Base-by-base conservation (phyloP, 2,797 vertebrate species). In the Carduelis carduelis region DNA sequence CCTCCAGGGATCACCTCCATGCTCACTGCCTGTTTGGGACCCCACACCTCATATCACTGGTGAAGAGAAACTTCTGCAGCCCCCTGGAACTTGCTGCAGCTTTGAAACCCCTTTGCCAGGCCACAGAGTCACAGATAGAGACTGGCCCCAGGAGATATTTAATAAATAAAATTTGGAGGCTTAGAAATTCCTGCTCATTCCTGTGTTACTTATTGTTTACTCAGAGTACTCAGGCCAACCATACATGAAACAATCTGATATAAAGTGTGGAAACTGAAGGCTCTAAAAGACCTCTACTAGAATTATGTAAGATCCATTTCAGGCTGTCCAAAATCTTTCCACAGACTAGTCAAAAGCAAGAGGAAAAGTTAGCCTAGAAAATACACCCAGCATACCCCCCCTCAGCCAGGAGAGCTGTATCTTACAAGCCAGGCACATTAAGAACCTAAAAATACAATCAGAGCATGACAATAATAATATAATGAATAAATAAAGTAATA, bases 91-190 rank as follows among this genome's bases (percentile, higher is more conserved):
- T 15, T 83, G 10, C 32, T 76, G 65, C 55, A 87, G 27, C 52
- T 92, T 82, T 71, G 47, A 68, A 86, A 77, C 11, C 14, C 65
- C 27, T 87, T 75, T 86, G 53, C 24, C 59, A 86, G 44, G 65
- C 23, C 85, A 87, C 1, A 3, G 57, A 68, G 35, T 32, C 55
- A 53, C 24, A 56, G 72, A 17, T 7, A 46, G 68, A 77, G 32
- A 15, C 49, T 83, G 34, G 9, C 85, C 52, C 65, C 70, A 91
- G 35, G 43, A 92, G 35, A 14, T 75, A 17, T 80, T 87, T 77
- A 92, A 90, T 75, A 71, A 72, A 91, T 77, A 59, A 86, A 93
- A 80, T 84, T 46, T 3, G 23, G 34, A 79, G 41, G 46, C 56
- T 52, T 71, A 34, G 39, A 95, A 87, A 75, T 22, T 47, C 43